Percentiles rank a stretch among this genome's conserved stretches.
These are phyloP conservation scores for Sander lucioperca DNA, from an alignment of 2,113 vertebrate genomes.

Conservation along the genomic window DNA sequence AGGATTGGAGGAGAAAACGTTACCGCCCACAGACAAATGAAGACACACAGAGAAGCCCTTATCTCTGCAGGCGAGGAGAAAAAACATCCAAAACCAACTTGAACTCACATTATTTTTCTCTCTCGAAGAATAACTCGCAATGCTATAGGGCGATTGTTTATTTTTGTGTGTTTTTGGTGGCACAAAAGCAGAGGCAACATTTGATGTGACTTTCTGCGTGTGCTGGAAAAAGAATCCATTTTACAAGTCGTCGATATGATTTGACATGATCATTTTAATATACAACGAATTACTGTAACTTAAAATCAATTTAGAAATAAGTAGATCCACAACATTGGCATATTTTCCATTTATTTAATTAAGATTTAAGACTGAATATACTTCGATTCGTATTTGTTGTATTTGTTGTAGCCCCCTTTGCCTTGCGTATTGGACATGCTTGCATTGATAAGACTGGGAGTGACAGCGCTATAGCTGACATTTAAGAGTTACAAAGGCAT, in stretches of 20 bases:
- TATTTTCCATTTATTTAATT: background rate
- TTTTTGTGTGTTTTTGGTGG: conserved; percentile 4
- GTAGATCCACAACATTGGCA: background rate
- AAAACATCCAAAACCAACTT: conserved; percentile 41
- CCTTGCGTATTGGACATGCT: conserved; percentile 18
- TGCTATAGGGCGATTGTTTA: background rate
- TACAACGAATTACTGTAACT: background rate
- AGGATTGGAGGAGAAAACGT: conserved; percentile 77
- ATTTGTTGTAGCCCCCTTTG: background rate
- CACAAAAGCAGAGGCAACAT: background rate
- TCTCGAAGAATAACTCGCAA: conserved; percentile 36
- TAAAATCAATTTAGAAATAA: background rate
- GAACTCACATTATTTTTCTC: conserved; percentile 45
- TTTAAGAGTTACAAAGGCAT: conserved; percentile 68
- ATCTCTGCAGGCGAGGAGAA: conserved; percentile 66
- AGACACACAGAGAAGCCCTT: conserved; percentile 73
- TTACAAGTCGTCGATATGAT: background rate
- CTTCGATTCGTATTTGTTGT: background rate
- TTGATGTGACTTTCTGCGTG: background rate
- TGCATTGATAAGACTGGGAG: conserved; percentile 35
- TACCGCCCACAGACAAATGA: conserved; percentile 82
- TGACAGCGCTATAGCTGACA: conserved; percentile 44
- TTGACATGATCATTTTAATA: background rate
- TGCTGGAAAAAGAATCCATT: background rate
- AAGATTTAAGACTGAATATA: background rate